These are phyloP conservation scores for Leptonema lineaticorne DNA, from an alignment of 1,140 invertebrate species.

Conservation along the genomic window DNA sequence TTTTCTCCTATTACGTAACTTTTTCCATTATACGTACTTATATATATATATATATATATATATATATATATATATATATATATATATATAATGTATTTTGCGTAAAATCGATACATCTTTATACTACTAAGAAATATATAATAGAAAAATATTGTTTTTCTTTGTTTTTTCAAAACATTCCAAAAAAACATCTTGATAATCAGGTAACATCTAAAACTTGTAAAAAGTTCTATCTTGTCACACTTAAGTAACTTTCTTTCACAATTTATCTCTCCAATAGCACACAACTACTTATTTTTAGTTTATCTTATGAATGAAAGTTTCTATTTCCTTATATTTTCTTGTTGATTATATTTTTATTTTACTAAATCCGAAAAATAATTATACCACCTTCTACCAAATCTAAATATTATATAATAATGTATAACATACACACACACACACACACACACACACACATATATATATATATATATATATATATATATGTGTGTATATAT, in stretches of 20 bases:
- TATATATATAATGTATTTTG: not conserved
- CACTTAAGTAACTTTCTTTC: constrained; percentile 14
- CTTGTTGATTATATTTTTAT: not conserved
- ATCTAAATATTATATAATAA: not conserved
- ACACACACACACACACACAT: too few relatives aligned
- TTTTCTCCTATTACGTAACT: not conserved
- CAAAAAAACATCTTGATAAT: constrained; percentile 17
- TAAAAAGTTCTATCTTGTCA: constrained; percentile 3
- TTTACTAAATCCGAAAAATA: not conserved
- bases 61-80: not conserved
- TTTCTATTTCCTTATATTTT: too few relatives aligned
- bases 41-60: not conserved
- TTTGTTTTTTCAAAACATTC: not conserved
- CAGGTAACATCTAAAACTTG: constrained; percentile 8
- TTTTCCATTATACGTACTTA: not conserved
- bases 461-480: not conserved
- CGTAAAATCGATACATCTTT: not conserved
- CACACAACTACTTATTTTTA: constrained; percentile 18
- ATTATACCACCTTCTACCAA: not conserved
- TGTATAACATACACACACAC: too few relatives aligned
- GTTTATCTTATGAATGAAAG: constrained; percentile 1
- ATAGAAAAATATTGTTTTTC: not conserved
- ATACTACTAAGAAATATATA: not conserved
- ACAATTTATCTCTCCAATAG: constrained; percentile 6
- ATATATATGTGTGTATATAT: not conserved